Evolutionary conservation across 2,888 invertebrate species (phyloP).

Genomic region (Omphaloscelis lunosa): DNA sequence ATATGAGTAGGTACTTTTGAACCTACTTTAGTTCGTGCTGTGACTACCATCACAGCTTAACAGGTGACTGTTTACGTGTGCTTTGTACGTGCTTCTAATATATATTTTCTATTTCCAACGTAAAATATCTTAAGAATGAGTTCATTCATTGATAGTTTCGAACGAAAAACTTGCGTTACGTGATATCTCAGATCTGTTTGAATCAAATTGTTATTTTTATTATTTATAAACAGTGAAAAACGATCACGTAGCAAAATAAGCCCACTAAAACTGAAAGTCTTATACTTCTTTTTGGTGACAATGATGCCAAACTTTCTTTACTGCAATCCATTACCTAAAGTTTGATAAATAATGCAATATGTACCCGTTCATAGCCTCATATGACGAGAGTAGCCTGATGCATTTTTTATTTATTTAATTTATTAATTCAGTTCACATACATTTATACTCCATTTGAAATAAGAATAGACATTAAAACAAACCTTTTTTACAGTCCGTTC

Average conservation of each 20-base stretch:
- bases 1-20: background rate
- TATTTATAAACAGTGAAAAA: slow-evolving; percentile 1
- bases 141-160: slow-evolving; percentile 47
- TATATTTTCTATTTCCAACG: slow-evolving; percentile 3
- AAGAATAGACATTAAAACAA: too few species aligned
- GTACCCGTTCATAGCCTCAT: too few species aligned
- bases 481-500: too few species aligned
- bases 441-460: too few species aligned
- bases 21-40: slow-evolving; percentile 3
- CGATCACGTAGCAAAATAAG: slow-evolving; percentile 21
- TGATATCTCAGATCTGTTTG: slow-evolving; percentile 15
- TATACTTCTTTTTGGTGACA: background rate
- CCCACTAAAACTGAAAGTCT: background rate
- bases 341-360: too few species aligned
- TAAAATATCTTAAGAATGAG: slow-evolving; percentile 30
- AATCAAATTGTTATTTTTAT: slow-evolving; percentile 9
- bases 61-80: background rate
- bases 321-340: background rate
- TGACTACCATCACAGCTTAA: slow-evolving; percentile 11
- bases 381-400: too few species aligned
- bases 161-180: slow-evolving; percentile 22
- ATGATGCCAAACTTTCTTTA: background rate
- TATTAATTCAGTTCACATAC: too few species aligned
- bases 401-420: too few species aligned
- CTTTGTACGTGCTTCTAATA: slow-evolving; percentile 17